Evolutionary conservation across 1,140 invertebrate genomes (phyloP).

Genomic region (Calliopsis andreniformis): DNA sequence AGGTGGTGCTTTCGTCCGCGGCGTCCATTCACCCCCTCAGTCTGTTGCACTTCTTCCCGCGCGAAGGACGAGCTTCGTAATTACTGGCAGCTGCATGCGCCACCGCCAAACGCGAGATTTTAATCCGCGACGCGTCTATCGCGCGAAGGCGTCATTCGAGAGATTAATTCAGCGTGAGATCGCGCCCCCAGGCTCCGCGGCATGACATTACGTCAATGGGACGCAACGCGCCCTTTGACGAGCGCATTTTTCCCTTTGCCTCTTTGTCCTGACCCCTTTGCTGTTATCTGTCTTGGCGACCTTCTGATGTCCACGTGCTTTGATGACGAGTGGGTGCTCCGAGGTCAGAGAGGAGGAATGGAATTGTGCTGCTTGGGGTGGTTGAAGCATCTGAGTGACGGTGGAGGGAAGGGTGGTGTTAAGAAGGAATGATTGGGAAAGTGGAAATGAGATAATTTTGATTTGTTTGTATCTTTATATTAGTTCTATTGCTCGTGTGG

Average conservation of each 20-base stretch:
- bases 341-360: background rate
- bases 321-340: background rate
- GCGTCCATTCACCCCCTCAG: background rate
- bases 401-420: too few species aligned
- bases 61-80: background rate
- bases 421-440: too few species aligned
- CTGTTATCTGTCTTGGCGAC: background rate
- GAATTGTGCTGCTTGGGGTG: too few species aligned
- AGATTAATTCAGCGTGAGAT: constrained; percentile 37
- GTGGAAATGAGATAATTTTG: too few species aligned
- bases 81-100: constrained; percentile 9
- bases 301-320: too few species aligned
- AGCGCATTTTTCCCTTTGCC: background rate
- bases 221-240: background rate
- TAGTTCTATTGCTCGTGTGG: too few species aligned
- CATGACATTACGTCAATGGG: constrained; percentile 1
- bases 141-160: constrained; percentile 1
- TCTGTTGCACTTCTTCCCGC: background rate
- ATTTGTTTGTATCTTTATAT: too few species aligned
- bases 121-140: constrained; percentile 20
- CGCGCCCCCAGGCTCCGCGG: background rate
- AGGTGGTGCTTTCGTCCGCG: background rate
- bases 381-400: too few species aligned
- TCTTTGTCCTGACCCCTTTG: background rate
- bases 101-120: background rate